These are phyloP conservation scores for Lagopus leucura DNA, from an alignment of 2,113 vertebrate species.

Conservation along the genomic window DNA sequence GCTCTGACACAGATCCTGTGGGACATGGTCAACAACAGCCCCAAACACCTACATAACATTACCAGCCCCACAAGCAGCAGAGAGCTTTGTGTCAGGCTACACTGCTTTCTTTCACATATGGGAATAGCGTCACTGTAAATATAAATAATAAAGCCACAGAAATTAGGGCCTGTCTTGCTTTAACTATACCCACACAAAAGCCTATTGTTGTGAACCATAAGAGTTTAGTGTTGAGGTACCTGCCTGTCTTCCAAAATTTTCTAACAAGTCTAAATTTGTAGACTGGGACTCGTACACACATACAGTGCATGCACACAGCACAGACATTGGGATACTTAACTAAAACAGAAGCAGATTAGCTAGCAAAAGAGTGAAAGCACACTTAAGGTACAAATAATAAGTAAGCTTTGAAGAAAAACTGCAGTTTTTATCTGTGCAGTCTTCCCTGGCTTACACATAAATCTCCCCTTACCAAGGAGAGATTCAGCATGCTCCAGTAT, in stretches of 20 bases:
- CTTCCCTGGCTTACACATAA: conserved; percentile 1
- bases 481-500: background rate
- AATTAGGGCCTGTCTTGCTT: background rate
- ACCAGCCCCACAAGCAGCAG: background rate
- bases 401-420: background rate
- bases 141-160: background rate
- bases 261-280: background rate
- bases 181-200: background rate
- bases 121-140: background rate
- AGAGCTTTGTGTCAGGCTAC: background rate
- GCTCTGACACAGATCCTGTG: background rate
- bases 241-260: background rate
- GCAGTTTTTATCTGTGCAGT: background rate
- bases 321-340: background rate
- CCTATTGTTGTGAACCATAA: background rate
- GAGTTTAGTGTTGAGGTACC: background rate
- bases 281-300: background rate
- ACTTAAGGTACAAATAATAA: background rate
- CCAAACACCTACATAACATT: background rate
- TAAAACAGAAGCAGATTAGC: background rate
- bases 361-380: background rate
- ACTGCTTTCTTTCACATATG: background rate
- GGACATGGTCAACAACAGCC: background rate
- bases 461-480: background rate
- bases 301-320: background rate